Conservation (phyloP, 2,888 invertebrate genomes). For the Euzophera pinguis region DNA sequence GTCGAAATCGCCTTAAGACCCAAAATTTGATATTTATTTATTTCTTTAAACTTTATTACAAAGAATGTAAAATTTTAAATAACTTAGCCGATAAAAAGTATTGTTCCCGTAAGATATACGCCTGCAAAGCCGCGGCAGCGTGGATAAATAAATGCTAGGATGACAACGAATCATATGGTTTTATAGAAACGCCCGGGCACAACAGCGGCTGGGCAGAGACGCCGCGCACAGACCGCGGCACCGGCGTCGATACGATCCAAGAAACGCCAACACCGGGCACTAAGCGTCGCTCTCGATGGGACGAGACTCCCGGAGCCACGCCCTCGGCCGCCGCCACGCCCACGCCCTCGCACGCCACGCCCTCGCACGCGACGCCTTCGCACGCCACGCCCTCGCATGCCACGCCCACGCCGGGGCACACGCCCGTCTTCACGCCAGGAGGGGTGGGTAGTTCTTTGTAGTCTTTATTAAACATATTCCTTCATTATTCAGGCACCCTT, state of each 20-base stretch:
- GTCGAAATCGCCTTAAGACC: too few species aligned
- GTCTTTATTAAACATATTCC: too few species aligned
- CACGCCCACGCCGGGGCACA: conserved; percentile 81
- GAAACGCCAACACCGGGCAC: conserved; percentile 97
- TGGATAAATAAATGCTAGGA: too few species aligned
- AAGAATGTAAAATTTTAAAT: too few species aligned
- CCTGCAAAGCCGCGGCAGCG: too few species aligned
- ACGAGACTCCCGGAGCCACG: conserved; percentile 95
- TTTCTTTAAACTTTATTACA: too few species aligned
- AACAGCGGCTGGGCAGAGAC: conserved; percentile 99
- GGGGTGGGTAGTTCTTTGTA: conserved; percentile 84
- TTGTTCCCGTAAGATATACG: too few species aligned
- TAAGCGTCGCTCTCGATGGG: conserved; percentile 98
- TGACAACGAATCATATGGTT: neutral
- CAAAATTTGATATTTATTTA: too few species aligned
- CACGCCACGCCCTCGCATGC: conserved; percentile 86
- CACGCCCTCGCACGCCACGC: conserved; percentile 85
- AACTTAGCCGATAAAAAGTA: too few species aligned
- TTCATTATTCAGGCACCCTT: too few species aligned
- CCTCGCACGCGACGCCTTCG: conserved; percentile 86
- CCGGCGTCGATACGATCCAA: conserved; percentile 87
- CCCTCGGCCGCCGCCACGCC: conserved; percentile 87
- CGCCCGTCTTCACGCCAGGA: conserved; percentile 88
- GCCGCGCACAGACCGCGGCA: conserved; percentile 94
- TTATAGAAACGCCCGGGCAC: conserved; percentile 94